Evolutionary conservation across 2,888 invertebrate species (phyloP).

Genomic region (Acanthosepion lycidas): DNA sequence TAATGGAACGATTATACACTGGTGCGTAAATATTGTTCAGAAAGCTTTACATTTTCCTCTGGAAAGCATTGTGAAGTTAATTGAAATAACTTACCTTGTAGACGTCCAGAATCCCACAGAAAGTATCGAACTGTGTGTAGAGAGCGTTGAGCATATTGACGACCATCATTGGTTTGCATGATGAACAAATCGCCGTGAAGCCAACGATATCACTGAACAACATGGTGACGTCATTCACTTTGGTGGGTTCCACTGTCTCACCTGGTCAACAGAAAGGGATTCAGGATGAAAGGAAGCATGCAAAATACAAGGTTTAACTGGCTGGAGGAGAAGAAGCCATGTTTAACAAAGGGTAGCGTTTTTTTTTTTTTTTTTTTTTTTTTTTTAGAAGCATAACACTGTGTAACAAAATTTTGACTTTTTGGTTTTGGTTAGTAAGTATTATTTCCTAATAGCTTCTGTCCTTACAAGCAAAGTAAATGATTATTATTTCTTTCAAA

Average conservation of each 20-base stretch:
- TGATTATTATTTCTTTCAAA: no score
- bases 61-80: neutral
- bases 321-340: neutral
- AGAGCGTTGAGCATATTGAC: constrained; percentile 94
- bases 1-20: no score
- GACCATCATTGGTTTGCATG: constrained; percentile 87
- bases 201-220: constrained; percentile 96
- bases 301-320: neutral
- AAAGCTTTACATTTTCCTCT: no score
- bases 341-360: neutral
- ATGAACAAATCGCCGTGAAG: constrained; percentile 95
- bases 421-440: no score
- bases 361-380: neutral
- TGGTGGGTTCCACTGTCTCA: constrained; percentile 91
- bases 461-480: no score
- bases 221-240: constrained; percentile 94
- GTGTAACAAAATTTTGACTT: no score
- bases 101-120: constrained; percentile 92
- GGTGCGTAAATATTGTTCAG: no score
- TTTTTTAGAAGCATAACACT: no score
- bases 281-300: no score
- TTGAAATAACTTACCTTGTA: constrained; percentile 85
- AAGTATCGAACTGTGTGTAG: constrained; percentile 93
- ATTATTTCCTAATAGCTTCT: no score
- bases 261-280: constrained; percentile 56